phyloP scores from a whole-genome alignment of 1,140 invertebrate genomes.

The Nasonia longicornis region DNA sequence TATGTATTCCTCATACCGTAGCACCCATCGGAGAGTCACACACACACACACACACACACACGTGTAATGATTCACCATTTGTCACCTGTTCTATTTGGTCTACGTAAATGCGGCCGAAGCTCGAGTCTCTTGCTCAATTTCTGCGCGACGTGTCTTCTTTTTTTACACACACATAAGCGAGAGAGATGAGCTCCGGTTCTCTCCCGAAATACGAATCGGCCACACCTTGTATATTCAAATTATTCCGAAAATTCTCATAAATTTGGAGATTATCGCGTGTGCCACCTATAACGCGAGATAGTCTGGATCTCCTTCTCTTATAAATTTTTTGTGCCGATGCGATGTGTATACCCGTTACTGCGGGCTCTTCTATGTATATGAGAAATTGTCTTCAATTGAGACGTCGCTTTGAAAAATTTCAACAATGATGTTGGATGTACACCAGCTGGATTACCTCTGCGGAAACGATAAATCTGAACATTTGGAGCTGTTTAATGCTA shows the following conservation, averaged over 20 bases:
- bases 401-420: too few species aligned
- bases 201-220: background rate
- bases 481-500: constrained; percentile 12
- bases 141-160: background rate
- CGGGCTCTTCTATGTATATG: too few species aligned
- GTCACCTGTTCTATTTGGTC: constrained; percentile 28
- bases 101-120: background rate
- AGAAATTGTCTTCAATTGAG: too few species aligned
- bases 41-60: background rate
- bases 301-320: constrained; percentile 7
- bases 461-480: constrained; percentile 26
- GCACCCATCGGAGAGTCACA: background rate
- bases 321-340: background rate
- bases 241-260: constrained; percentile 45
- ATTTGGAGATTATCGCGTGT: constrained; percentile 35
- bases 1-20: background rate
- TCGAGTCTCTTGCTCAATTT: constrained; percentile 18
- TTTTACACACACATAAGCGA: too few species aligned
- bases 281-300: constrained; percentile 29
- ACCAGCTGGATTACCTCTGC: background rate
- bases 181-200: background rate
- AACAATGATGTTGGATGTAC: too few species aligned
- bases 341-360: background rate
- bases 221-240: constrained; percentile 44
- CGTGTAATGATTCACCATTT: constrained; percentile 34